Evolutionary conservation across 2,113 vertebrate species (phyloP).

Genomic region (Xenopus borealis): DNA sequence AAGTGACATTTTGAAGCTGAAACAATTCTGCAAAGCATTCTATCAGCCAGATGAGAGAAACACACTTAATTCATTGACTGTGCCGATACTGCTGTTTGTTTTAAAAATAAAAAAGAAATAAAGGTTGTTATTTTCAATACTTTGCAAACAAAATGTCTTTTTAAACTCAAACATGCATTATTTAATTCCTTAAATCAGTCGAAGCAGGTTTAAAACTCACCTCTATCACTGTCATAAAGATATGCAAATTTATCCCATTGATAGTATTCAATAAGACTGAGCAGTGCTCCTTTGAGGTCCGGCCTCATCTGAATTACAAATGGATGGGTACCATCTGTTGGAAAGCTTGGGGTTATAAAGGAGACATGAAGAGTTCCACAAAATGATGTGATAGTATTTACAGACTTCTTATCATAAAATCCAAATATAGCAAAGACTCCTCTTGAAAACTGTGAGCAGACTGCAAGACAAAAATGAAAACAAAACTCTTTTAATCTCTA

Average conservation of each 20-base stretch:
- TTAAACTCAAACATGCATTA: too few relatives aligned
- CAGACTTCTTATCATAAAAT: constrained; percentile 99
- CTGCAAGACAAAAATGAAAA: constrained; percentile 60
- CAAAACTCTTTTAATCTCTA: too few relatives aligned
- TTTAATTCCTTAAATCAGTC: too few relatives aligned
- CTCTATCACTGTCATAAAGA: constrained; percentile 96
- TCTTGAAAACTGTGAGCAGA: constrained; percentile 99
- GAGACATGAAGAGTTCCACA: constrained; percentile 97
- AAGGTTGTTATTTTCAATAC: too few relatives aligned
- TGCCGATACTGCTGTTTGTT: too few relatives aligned
- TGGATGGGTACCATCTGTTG: constrained; percentile 91
- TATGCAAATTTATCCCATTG: constrained; percentile 99
- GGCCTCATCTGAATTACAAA: constrained; percentile 99
- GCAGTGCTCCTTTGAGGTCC: constrained; percentile 94
- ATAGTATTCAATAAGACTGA: constrained; percentile 97
- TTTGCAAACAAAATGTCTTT: too few relatives aligned
- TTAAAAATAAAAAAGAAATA: too few relatives aligned
- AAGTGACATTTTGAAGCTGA: neutral
- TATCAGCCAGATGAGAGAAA: too few relatives aligned
- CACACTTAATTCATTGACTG: too few relatives aligned
- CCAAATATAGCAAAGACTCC: constrained; percentile 98
- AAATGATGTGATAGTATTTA: constrained; percentile 98
- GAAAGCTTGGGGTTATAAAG: constrained; percentile 98
- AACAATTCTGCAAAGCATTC: neutral
- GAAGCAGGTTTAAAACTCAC: constrained; percentile 62